Evolutionary conservation across 2,888 invertebrate genomes (phyloP), one percentile per base, ranked within the genome.

Genomic region (Zelleria hepariella): DNA sequence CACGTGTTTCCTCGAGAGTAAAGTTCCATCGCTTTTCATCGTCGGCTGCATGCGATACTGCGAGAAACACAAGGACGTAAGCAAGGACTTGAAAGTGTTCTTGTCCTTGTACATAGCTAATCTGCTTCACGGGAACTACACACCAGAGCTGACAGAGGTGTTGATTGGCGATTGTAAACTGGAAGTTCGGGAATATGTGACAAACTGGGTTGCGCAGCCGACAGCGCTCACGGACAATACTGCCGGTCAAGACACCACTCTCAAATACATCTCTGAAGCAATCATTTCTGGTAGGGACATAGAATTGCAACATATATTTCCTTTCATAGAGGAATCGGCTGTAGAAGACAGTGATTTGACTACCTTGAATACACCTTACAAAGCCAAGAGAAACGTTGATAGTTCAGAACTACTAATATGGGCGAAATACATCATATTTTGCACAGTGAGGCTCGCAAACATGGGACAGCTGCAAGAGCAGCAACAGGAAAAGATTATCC

Each of bases 51-150:
- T 86, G 64, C 81, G 85, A 58, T 87, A 72, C 61, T 67, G 81
- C 25, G 78, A 80, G 63, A 66, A 65, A 2, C 74, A 83, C 60
- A 84, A 78, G 63, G 79, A 77, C 27, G 72, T 71, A 2, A 84
- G 80, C 62, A 85, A 83, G 62, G 71, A 64, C 64, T 71, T 88
- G 21, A 82, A 84, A 67, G 69, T 78, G 57, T 88, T 87, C 60
- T 62, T 88, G 23, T 84, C 81, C n/a, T 64, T 83, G 21, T 86
- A 85, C 62, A 70, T 86, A 8, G 70, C 88, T n/a, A 90, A 92
- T 74, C 84, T 92, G 64, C 80, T 93, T 25, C 92, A 93, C 69
- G 83, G 80, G 59, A 93, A 92, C 77, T 90, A 90, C 63, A 82
- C 86, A 1, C 87, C 90, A 0, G 82, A 85, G 57, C 67, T 88